A percentile compares a stretch with the other conserved stretches of the same genome.
These are phyloP conservation scores for Antheraea mylitta DNA, from an alignment of 1,140 invertebrate species.

Conservation along the genomic window DNA sequence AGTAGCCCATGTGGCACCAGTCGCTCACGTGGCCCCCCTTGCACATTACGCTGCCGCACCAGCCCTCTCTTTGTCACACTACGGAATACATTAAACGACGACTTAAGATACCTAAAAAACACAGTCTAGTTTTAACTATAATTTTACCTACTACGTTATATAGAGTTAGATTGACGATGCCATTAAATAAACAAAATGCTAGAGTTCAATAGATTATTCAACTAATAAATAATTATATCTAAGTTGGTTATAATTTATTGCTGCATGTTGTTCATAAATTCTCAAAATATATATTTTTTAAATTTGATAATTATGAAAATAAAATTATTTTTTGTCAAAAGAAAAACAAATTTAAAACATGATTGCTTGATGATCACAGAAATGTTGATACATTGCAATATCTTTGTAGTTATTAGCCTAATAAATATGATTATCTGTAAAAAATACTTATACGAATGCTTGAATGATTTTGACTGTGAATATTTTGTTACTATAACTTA, in stretches of 20 bases:
- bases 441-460: background rate
- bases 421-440: background rate
- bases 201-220: background rate
- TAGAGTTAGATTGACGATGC: background rate
- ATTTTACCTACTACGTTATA: background rate
- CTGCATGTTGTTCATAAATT: background rate
- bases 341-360: too few relatives aligned
- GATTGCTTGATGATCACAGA: too few relatives aligned
- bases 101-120: background rate
- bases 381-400: too few relatives aligned
- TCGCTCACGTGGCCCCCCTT: slow-evolving; percentile 40
- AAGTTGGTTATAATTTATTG: background rate
- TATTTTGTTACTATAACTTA: slow-evolving; percentile 27
- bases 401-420: too few relatives aligned
- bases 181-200: background rate
- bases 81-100: slow-evolving; percentile 30
- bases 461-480: slow-evolving; percentile 13
- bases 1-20: slow-evolving; percentile 22
- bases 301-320: too few relatives aligned
- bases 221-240: background rate
- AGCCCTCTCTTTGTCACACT: slow-evolving; percentile 22
- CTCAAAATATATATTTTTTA: background rate
- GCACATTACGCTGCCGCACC: slow-evolving; percentile 48
- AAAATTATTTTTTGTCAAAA: too few relatives aligned
- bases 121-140: background rate